Conservation (phyloP, 2,888 invertebrate species). For the Ectemnius continuus region DNA sequence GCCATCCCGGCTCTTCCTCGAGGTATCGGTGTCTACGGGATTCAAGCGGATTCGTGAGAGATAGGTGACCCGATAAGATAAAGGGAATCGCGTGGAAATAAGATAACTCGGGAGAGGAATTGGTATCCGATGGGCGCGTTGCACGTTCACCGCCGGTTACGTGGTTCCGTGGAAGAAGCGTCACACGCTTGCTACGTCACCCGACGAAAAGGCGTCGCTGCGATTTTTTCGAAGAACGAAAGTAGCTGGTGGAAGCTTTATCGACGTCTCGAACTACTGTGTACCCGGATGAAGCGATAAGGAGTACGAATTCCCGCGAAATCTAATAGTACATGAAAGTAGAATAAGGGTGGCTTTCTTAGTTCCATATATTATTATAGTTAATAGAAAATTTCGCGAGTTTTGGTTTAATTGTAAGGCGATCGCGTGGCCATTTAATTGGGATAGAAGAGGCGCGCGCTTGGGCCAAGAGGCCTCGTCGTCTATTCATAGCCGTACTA, state of each 20-base stretch:
- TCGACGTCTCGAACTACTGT: no score
- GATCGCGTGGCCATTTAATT: constrained; percentile 62
- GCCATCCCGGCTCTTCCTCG: constrained; percentile 8
- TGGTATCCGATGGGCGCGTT: constrained; percentile 8
- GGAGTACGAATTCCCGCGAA: no score
- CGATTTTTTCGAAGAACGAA: background rate
- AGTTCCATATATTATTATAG: no score
- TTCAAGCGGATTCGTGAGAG: constrained; percentile 46
- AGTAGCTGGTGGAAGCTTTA: no score
- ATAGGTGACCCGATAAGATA: constrained; percentile 57
- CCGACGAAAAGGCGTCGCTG: constrained; percentile 21
- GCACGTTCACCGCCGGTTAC: constrained; percentile 38
- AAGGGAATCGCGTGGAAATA: constrained; percentile 62
- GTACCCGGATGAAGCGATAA: no score
- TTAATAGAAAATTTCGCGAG: no score
- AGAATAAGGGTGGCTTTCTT: no score
- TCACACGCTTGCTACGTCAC: constrained; percentile 38
- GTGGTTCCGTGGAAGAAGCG: constrained; percentile 39
- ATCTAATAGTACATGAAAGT: no score
- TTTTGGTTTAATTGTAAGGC: constrained; percentile 55
- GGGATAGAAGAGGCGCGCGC: constrained; percentile 60
- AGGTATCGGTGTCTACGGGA: constrained; percentile 24
- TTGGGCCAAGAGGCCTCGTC: constrained; percentile 73
- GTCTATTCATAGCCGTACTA: constrained; percentile 76
- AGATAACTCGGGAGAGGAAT: constrained; percentile 55